Base-by-base conservation (phyloP, 2,888 invertebrate species). In the Ennomos fuscantarius region DNA sequence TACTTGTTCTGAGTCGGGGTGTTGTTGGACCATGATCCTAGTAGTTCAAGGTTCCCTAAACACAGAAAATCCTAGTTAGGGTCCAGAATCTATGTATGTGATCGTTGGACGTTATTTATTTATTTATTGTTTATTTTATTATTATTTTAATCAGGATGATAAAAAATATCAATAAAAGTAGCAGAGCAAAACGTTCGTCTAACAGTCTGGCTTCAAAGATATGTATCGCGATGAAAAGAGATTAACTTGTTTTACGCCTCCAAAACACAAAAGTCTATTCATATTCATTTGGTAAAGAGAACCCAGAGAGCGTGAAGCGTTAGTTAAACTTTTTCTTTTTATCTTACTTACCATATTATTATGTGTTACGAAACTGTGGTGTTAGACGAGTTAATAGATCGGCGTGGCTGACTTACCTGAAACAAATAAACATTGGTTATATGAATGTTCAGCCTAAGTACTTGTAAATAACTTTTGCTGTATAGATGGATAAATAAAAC, bases 341-440 rank as follows among this genome's bases (percentile, higher is more conserved):
- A 56, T 53, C 44, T 35, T 36, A 61, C 56, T 59, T 55, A 64
- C 60, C 61, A 41, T 45, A 41, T 49, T 11, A 45, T 41, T 56
- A 9, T 54, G 2, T 54, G 50, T 41, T 48, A 34, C 45, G 49
- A 33, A 39, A 50, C 43, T 37, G 11, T 11, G 8, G 12, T 10
- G 8, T 57, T 55, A 39, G 45, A 41, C 34, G 34, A 49, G 35
- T n/a, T 63, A 68, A 63, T 50, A 37, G 41, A 53, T 24, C 6
- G 24, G 6, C 6, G 5, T 24, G 31, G 65, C 60, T 46, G 66
- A 72, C 86, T 87, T 86, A 87, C 87, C 86, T 87, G 84, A 62
- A 86, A 86, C 78, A 83, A 80, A 74, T 63, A 64, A 24, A 24
- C 6, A 24, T 3, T n/a, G n/a, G n/a, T n/a, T n/a, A n/a, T n/a